Evolutionary conservation across 2,113 vertebrate genomes (phyloP).

Genomic region (Monarcha castaneiventris): DNA sequence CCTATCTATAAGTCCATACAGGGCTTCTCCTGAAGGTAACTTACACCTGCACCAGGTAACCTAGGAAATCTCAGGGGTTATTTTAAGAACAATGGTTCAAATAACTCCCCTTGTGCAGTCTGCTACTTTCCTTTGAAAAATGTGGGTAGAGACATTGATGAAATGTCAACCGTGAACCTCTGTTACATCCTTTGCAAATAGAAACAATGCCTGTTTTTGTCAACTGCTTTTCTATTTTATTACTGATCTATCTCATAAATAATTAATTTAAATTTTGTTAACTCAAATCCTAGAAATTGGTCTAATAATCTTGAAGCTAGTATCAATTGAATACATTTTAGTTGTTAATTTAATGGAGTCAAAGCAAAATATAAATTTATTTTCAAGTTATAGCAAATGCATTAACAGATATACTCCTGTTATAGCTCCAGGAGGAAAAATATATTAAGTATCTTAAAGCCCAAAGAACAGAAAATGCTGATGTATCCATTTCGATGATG

Average conservation of each 20-base stretch:
- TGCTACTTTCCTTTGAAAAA: not conserved
- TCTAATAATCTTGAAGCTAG: not conserved
- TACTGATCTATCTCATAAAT: not conserved
- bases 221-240: not conserved
- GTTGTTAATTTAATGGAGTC: not conserved
- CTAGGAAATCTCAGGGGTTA: not conserved
- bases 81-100: not conserved
- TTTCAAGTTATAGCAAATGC: not conserved
- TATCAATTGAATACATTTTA: not conserved
- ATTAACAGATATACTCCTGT: not conserved
- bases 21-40: not conserved
- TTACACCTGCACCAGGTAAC: not conserved
- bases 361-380: not conserved
- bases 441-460: not conserved
- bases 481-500: no score
- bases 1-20: not conserved
- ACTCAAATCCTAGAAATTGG: not conserved
- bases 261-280: not conserved
- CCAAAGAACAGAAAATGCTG: not conserved
- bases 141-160: not conserved
- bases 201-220: not conserved
- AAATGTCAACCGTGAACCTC: not conserved
- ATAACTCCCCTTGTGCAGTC: not conserved
- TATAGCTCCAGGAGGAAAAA: not conserved
- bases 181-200: not conserved